phyloP scores from a whole-genome alignment of 1,140 invertebrate species.

The Drosophila kikkawai region DNA sequence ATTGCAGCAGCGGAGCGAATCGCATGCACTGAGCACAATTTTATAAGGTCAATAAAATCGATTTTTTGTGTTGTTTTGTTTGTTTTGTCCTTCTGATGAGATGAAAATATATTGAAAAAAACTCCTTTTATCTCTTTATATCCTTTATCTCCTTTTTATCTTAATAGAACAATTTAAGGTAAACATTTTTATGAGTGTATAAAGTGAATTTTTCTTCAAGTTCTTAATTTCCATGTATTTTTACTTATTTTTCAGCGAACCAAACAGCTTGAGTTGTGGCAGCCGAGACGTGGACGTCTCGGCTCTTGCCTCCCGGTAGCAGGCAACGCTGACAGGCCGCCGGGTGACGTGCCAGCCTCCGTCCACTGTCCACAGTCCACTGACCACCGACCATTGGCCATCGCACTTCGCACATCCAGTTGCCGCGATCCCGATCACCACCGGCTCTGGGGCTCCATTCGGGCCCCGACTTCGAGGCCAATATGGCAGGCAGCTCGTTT shows the following conservation, averaged over 20 bases:
- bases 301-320: conserved; percentile 74
- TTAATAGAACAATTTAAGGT: no score
- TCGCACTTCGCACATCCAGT: conserved; percentile 14
- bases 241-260: neutral
- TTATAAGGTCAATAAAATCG: neutral
- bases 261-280: conserved; percentile 45
- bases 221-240: neutral
- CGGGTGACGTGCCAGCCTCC: conserved; percentile 56
- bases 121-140: no score
- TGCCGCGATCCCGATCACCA: conserved; percentile 19
- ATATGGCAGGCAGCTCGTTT: conserved; percentile 58
- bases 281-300: conserved; percentile 51
- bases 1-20: conserved; percentile 61
- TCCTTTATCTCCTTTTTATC: no score
- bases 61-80: neutral
- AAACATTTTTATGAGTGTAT: no score
- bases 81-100: no score
- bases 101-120: no score
- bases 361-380: conserved; percentile 32
- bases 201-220: no score
- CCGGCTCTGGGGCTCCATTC: conserved; percentile 9
- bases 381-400: conserved; percentile 40
- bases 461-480: conserved; percentile 29
- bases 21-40: conserved; percentile 17
- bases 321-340: conserved; percentile 64